Base-by-base conservation (phyloP, 2,797 vertebrate genomes). In the Pseudochirops corinnae region DNA sequence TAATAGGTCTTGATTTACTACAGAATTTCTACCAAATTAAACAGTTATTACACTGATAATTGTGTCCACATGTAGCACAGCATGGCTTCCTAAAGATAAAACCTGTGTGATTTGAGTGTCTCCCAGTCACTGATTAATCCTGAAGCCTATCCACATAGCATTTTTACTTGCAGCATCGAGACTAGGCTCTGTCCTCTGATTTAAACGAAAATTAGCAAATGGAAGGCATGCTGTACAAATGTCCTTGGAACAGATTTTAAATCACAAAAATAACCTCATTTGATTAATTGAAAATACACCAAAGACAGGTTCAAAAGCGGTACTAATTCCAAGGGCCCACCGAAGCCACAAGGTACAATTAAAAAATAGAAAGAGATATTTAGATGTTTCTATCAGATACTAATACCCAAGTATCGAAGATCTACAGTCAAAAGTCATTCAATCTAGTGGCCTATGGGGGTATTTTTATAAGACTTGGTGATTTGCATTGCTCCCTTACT, bases 1-100 rank as follows among this genome's bases (percentile, higher is more conserved):
- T 92, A 95, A 95, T 91, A 94, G 74, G 39, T 96, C 94, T 90
- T 94, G 53, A 92, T 82, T 97, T 92, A 94, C 62, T 93, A 90
- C 53, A 2, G 0, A 93, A 56, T 96, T 96, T 92, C 31, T 31
- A 94, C 3, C 93, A 92, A 97, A 96, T 91, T 94, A 94, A 94
- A 95, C 26, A 29, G 11, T 94, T 94, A 95, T 9, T 55, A 94
- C 56, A 57, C 92, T 50, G 93, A 56, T 92, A 97, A 87, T 21
- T 94, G 60, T 12, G n/a, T 90, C 94, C 56, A 96, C 90, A 33
- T 55, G 94, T 33, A 82, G 33, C 60, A 67, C 60, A 26, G 91
- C 95, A 93, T 12, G 55, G 39, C 52, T 93, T 97, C 60, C 39
- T 31, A 90, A 91, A 91, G 93, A 87, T 87, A 18, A 74, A 60